Base-by-base conservation (phyloP, 2,113 vertebrate genomes). In the Irena cyanogastra region DNA sequence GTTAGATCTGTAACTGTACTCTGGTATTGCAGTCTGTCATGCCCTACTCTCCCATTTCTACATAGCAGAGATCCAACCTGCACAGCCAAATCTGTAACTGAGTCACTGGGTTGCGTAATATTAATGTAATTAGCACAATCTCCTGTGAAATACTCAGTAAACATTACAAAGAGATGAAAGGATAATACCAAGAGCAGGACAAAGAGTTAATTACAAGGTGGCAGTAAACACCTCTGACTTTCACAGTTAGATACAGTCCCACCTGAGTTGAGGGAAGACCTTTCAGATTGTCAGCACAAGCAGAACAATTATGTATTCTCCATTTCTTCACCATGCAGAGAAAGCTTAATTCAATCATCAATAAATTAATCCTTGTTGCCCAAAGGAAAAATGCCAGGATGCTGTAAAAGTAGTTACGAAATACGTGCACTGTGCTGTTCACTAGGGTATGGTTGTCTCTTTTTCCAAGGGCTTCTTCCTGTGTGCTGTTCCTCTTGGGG, bases 401-500 rank as follows among this genome's bases (percentile, higher is more conserved):
- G 23, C n/a, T 85, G 20, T 10, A 45, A 41, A 50, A 84, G 30
- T 60, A 31, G 44, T 75, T 75, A 35, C 4, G 53, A 53, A 64
- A 72, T 19, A 28, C 0, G 16, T 0, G 0, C 5, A 1, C 42
- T 35, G 33, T 16, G 72, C 35, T 78, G 66, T 53, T 42, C 53
- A 3, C 11, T 15, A 24, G 13, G 37, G 22, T 18, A 4, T 4
- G 12, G 33, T 24, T 52, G 11, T 53, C 23, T 77, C 10, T 63
- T 53, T 64, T 45, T 88, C 54, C 77, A 59, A 71, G 37, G 33
- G 22, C 16, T 89, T 77, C 47, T 77, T 91, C 18, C 74, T 24
- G 4, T 1, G 7, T 1, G 2, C 35, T 33, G 18, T 65, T 61
- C 42, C 42, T 71, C 70, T 69, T 0, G 0, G 11, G 0, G 1